A percentile compares a stretch with the other conserved stretches of the same genome.
Conservation (phyloP, 1,140 invertebrate species). For the Hypsibius dujardini region DNA sequence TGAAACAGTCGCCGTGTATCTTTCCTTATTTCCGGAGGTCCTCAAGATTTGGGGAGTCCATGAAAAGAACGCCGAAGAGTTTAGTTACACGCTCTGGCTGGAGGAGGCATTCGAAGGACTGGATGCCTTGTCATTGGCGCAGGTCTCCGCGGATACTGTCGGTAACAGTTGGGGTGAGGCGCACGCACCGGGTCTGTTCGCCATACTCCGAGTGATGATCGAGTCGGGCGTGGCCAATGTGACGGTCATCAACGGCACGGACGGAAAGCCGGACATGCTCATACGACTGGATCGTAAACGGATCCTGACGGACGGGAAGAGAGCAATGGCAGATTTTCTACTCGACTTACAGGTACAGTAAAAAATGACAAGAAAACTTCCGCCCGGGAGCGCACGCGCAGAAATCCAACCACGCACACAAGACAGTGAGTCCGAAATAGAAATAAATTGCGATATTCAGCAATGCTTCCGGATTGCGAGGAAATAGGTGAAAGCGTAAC, state of each 20-base stretch:
- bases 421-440: too few relatives aligned
- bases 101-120: not conserved
- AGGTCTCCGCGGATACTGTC: not conserved
- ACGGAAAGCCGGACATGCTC: slow-evolving; percentile 56
- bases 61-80: not conserved
- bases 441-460: too few relatives aligned
- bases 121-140: not conserved
- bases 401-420: too few relatives aligned
- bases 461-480: too few relatives aligned
- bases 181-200: slow-evolving; percentile 72
- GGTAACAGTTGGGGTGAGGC: slow-evolving; percentile 38
- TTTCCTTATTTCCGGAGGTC: not conserved
- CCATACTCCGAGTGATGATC: slow-evolving; percentile 62
- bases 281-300: slow-evolving; percentile 57
- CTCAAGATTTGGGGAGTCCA: not conserved
- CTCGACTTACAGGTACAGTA: slow-evolving; percentile 41
- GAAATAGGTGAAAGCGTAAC: not conserved
- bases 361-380: too few relatives aligned
- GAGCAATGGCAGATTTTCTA: slow-evolving; percentile 54
- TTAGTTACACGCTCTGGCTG: not conserved
- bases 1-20: slow-evolving; percentile 79
- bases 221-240: slow-evolving; percentile 58
- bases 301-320: slow-evolving; percentile 60
- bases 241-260: slow-evolving; percentile 44
- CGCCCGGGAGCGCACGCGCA: too few relatives aligned